A percentile compares a stretch with the other conserved stretches of the same genome.
These are phyloP conservation scores for Sisyra nigra DNA, from an alignment of 2,888 invertebrate species.

Conservation along the genomic window DNA sequence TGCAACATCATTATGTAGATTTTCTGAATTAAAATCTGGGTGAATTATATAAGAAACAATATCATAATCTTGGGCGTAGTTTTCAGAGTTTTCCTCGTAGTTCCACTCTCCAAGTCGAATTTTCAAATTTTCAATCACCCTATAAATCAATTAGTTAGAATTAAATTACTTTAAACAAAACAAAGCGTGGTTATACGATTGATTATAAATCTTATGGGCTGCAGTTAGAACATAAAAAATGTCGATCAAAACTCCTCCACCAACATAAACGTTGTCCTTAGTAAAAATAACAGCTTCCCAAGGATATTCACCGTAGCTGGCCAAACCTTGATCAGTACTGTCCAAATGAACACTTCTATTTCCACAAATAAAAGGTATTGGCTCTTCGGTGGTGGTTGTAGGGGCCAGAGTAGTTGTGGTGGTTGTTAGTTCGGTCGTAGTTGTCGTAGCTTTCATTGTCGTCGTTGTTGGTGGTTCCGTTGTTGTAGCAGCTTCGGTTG, in stretches of 20 bases:
- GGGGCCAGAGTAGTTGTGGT: constrained; percentile 5
- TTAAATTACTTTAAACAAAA: background rate
- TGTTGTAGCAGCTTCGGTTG: background rate
- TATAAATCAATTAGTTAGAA: too few species aligned
- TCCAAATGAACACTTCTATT: constrained; percentile 4
- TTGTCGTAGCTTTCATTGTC: background rate
- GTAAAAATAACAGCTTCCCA: constrained; percentile 10
- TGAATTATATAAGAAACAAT: constrained; percentile 28
- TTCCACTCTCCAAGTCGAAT: constrained; percentile 54
- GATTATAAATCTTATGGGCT: constrained; percentile 43
- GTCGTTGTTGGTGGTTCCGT: constrained; percentile 4
- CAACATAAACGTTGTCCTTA: constrained; percentile 29
- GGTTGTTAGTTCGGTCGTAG: background rate
- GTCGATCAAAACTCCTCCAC: constrained; percentile 48
- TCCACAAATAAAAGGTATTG: constrained; percentile 8
- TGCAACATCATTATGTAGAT: constrained; percentile 69
- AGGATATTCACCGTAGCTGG: constrained; percentile 10
- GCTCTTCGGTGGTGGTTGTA: constrained; percentile 4
- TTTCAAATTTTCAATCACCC: constrained; percentile 1
- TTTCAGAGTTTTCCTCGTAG: constrained; percentile 43
- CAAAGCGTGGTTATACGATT: constrained; percentile 29
- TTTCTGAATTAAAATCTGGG: constrained; percentile 49
- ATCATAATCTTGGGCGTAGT: constrained; percentile 44
- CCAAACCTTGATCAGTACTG: constrained; percentile 6
- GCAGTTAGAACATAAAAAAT: constrained; percentile 45